Evolutionary conservation across 2,797 vertebrate species (phyloP), one percentile per base, ranked within the genome.

Genomic region (Thalassophryne amazonica): DNA sequence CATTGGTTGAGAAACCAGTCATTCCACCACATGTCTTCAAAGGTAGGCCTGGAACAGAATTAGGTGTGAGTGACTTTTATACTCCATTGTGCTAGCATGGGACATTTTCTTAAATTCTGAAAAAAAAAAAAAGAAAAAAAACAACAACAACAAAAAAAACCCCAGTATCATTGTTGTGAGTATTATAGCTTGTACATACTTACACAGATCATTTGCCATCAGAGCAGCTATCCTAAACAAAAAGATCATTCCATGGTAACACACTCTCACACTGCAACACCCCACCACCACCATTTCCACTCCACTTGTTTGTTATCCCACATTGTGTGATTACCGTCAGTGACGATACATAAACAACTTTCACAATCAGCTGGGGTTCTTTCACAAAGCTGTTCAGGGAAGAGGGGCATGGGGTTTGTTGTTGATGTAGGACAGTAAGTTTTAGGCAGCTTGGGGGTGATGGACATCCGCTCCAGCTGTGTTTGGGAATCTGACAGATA

Each of bases 401-500:
- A 4, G 19, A n/a, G n/a, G n/a, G n/a, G n/a, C n/a, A n/a, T 33
- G 56, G 56, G 53, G 63, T 63, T 60, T 73, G 80, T 76, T 76
- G 73, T 81, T 70, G 58, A 80, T 72, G 82, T 71, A 78, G 80
- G 80, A 80, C 77, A 81, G 78, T 84, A 70, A 14, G 76, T 84
- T 78, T 79, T 81, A 72, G 74, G 77, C 73, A 76, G 83, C 76
- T 81, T 81, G 81, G 83, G 80, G 71, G 69, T 75, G 80, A 80
- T 86, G 84, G 73, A 89, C 85, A 89, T 91, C 88, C 87, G 81
- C 88, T 89, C 87, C 89, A 91, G 88, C 89, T 91, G 90, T 91
- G 89, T 92, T 91, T 88, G 87, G 87, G 84, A 91, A 90, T 91
- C 85, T 89, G 87, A 90, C 88, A 89, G 89, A 90, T 90, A 91